Evolutionary conservation across 2,888 invertebrate genomes (phyloP).

Genomic region (Bembecia ichneumoniformis): DNA sequence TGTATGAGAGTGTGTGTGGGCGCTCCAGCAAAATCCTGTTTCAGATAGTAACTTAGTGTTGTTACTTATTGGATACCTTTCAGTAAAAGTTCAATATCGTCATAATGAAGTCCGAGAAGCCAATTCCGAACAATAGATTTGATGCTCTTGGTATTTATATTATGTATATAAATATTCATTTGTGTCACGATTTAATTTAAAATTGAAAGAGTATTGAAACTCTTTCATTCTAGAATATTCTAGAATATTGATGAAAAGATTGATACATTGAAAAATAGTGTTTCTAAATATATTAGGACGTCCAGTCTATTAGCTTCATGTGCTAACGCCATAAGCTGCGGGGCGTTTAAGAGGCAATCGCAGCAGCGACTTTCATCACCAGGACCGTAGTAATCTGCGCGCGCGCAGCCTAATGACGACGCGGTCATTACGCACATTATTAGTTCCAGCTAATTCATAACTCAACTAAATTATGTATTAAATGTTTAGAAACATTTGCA

Average conservation of each 20-base stretch:
- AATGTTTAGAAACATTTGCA: neutral
- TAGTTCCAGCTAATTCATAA: slow-evolving; percentile 20
- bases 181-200: too few relatives aligned
- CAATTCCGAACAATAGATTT: too few relatives aligned
- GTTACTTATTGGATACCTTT: too few relatives aligned
- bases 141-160: too few relatives aligned
- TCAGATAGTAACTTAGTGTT: too few relatives aligned
- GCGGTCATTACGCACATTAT: slow-evolving; percentile 55
- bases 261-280: neutral
- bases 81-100: too few relatives aligned
- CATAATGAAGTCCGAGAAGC: too few relatives aligned
- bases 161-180: too few relatives aligned
- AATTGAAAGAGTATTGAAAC: too few relatives aligned
- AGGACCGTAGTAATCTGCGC: slow-evolving; percentile 52
- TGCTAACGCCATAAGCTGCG: slow-evolving; percentile 20
- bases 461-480: neutral
- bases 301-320: neutral
- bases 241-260: neutral
- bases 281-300: neutral
- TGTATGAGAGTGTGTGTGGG: too few relatives aligned
- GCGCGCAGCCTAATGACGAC: slow-evolving; percentile 48
- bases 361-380: slow-evolving; percentile 54
- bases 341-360: slow-evolving; percentile 64
- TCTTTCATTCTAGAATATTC: too few relatives aligned
- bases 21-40: too few relatives aligned